Evolutionary conservation across 2,888 invertebrate species (phyloP), one percentile per base, ranked within the genome.

Genomic region (Orthonevra nobilis): DNA sequence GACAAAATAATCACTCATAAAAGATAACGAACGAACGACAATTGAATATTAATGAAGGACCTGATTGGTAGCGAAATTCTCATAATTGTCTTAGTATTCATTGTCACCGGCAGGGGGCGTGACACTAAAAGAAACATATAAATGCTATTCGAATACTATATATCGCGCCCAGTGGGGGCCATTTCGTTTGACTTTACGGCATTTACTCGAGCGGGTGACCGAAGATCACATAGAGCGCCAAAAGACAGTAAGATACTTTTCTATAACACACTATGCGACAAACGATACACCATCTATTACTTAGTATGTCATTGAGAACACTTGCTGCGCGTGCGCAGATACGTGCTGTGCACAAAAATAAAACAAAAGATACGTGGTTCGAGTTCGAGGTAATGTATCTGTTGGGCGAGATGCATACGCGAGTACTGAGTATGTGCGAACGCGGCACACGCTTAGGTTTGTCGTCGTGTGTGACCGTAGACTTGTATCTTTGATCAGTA

Each of bases 401-500:
- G 50, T 40, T 20, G 42, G 63, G 48, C 26, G 38, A 38, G 32
- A 56, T 20, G 17, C 5, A 12, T 38, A 17, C 9, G 5, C 28
- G 19, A 44, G 58, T 42, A 9, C 52, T 19, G 26, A 17, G 23
- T 10, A 23, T 32, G 61, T 30, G 40, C 23, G 19, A 23, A 20
- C 40, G 70, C 42, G 20, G n/a, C 56, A 20, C 28, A 40, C 20
- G n/a, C n/a, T n/a, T n/a, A n/a, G n/a, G n/a, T 60, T 50, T 60
- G 14, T 54, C 61, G 36, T 77, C 75, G 48, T 77, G 70, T 77
- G 70, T 56, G 63, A 77, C 52, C 77, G 60, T 58, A 69, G 50
- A 5, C 70, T 75, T 44, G 44, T 77, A 77, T 77, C 72, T 77
- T 32, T 26, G 77, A 77, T 72, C 77, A 77, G 77, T 63, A 72